These are phyloP conservation scores for Clarias pachynema DNA, from an alignment of 2,797 vertebrate species.

Conservation along the genomic window DNA sequence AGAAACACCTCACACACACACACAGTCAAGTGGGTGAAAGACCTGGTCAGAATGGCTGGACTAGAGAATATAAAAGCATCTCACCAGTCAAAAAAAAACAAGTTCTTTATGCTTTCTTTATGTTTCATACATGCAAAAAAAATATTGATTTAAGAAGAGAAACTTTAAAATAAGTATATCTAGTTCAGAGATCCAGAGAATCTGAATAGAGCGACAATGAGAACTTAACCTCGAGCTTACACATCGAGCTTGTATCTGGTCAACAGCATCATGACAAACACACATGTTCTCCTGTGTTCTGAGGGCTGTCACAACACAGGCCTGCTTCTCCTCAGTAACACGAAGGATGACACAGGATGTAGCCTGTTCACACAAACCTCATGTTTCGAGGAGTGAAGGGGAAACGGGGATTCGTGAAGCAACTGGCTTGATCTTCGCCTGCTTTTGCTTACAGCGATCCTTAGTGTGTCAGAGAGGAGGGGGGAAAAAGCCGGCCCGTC, in stretches of 20 bases:
- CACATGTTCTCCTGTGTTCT: background rate
- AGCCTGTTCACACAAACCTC: slow-evolving; percentile 66
- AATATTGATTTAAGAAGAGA: too few species aligned
- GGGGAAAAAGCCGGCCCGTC: slow-evolving; percentile 53
- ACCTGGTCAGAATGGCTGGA: too few species aligned
- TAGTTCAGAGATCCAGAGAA: background rate
- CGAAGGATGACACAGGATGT: slow-evolving; percentile 70
- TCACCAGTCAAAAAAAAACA: too few species aligned
- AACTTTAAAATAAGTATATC: background rate
- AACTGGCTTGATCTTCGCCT: slow-evolving; percentile 66
- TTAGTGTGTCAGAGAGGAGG: slow-evolving; percentile 1
- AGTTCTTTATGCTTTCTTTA: too few species aligned
- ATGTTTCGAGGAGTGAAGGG: slow-evolving; percentile 70
- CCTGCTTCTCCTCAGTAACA: slow-evolving; percentile 32
- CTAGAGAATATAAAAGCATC: too few species aligned
- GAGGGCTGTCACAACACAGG: background rate
- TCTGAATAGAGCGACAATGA: background rate
- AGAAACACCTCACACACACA: too few species aligned
- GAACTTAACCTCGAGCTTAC: background rate
- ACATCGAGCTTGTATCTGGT: background rate
- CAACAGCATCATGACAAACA: background rate
- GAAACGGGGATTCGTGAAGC: slow-evolving; percentile 72
- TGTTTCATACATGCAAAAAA: too few species aligned
- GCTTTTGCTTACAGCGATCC: slow-evolving; percentile 64
- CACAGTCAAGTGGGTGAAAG: too few species aligned